Evolutionary conservation across 2,113 vertebrate species (phyloP), one percentile per base, ranked within the genome.

Genomic region (Hucho hucho): DNA sequence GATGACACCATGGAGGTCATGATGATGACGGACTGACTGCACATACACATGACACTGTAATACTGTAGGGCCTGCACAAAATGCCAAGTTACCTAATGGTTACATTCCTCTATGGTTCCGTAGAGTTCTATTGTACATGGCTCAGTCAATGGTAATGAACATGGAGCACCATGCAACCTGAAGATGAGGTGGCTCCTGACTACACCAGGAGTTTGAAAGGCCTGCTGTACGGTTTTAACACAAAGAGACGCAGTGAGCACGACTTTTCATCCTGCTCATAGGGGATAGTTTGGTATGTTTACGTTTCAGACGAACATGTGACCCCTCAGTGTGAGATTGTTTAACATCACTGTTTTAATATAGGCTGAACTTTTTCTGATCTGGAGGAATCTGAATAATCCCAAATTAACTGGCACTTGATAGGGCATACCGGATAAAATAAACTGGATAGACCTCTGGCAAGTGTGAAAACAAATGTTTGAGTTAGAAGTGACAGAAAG

Each of bases 141-240:
- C 87, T 71, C 24, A 58, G 49, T 58, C 53, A 88, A 90, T 87
- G 82, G 90, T 71, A 88, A 91, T 86, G 83, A 91, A 90, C 86
- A 89, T 89, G 82, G 89, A 91, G 89, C 89, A 92, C 91, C 91
- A 91, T 91, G 91, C 91, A 91, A 89, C 89, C 89, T 91, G 87
- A 87, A 89, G 76, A 92, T 88, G 89, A 87, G 80, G 84, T 80
- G 89, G 85, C 76, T 87, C 79, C 78, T 85, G 78, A 85, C 89
- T 69, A 76, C 76, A 84, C 85, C 77, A 72, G 75, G 82, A 83
- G 68, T 79, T 53, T 70, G 53, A 82, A 82, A 86, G 81, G 78
- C 87, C 83, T 78, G 84, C 47, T 82, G 71, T 73, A 58, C 81
- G 74, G 49, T 65, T 69, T 43, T 75, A 56, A 69, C 66, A 49